Base-by-base conservation (phyloP, 23 tunicate species). In the Diplosoma virens region DNA sequence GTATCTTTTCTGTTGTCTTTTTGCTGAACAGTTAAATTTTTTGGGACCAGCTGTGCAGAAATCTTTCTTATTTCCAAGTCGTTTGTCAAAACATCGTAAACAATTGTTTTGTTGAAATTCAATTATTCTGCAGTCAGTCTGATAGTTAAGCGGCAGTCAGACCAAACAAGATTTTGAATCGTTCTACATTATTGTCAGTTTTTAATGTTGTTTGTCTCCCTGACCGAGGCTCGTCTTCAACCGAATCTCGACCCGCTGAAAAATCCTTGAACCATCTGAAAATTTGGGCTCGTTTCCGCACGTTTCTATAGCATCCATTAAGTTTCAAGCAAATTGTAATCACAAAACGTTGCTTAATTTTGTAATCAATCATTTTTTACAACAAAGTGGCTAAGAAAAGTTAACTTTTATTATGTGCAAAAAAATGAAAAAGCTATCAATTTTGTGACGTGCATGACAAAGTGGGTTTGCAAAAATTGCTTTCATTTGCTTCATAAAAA, bases 131-230 rank as follows among this genome's bases (percentile, higher is more conserved):
- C 24, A 11, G 63, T 56, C 63, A 56, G 24, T 56, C 63, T 56
- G 24, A 56, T 11, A 56, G 4, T 56, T 56, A 56, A 56, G 25
- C 25, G 63, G 63, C 63, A 25, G 63, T 56, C 63, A 56, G 63
- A 56, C 24, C 25, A 25, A 20, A n/a, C n/a, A n/a, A n/a, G n/a
- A 56, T 16, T 56, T 56, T 56, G 63, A 56, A 22, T 56, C 25
- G 21, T 56, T 11, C 63, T 56, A 56, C 63, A 56, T 56, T 11
- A 4, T 56, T 25, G 63, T 20, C 24, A 56, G 63, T 56, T 16
- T 56, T 56, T 56, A 25, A 56, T 56, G 63, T 56, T 56, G 63
- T 56, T 56, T 22, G 63, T 56, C 63, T 56, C 63, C 63, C 63
- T 20, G 63, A 56, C 20, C 63, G 63, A 56, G 25, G 63, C 63